These are phyloP conservation scores for Eurytoma adleriae DNA, from an alignment of 2,888 invertebrate genomes.

Conservation along the genomic window DNA sequence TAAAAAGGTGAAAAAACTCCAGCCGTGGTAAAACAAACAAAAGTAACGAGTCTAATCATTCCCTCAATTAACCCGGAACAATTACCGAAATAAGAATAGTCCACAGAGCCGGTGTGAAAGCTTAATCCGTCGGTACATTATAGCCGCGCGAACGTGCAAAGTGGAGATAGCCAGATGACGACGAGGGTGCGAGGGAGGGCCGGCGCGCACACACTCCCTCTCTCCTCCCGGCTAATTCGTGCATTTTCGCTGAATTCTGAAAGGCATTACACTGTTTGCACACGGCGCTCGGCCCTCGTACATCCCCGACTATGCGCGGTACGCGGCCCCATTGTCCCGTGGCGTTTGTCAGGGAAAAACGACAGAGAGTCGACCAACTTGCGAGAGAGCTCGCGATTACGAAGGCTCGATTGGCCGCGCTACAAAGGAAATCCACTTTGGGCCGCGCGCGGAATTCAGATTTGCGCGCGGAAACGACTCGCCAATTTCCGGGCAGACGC, in stretches of 20 bases:
- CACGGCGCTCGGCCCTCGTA: constrained; percentile 62
- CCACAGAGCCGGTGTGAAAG: background rate
- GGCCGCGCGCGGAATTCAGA: no score
- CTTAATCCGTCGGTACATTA: constrained; percentile 8
- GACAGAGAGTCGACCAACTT: no score
- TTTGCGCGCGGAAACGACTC: no score
- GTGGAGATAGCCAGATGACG: constrained; percentile 2
- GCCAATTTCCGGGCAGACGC: no score
- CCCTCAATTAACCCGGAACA: background rate
- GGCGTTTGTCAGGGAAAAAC: no score
- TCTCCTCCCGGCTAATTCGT: constrained; percentile 65
- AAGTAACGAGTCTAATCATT: background rate
- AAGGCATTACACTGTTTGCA: constrained; percentile 69
- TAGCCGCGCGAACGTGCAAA: constrained; percentile 21
- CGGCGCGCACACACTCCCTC: background rate
- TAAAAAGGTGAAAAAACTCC: no score
- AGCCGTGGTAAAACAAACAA: background rate
- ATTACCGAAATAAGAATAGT: constrained; percentile 1
- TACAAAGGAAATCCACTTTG: no score
- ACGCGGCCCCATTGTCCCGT: no score
- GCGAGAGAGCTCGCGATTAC: no score
- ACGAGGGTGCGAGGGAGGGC: background rate
- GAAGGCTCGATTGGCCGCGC: no score
- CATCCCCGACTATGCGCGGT: constrained; percentile 67
- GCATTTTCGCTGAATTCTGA: constrained; percentile 67